Conservation (phyloP, 2,797 vertebrate species). For the Acipenser oxyrinchus region DNA sequence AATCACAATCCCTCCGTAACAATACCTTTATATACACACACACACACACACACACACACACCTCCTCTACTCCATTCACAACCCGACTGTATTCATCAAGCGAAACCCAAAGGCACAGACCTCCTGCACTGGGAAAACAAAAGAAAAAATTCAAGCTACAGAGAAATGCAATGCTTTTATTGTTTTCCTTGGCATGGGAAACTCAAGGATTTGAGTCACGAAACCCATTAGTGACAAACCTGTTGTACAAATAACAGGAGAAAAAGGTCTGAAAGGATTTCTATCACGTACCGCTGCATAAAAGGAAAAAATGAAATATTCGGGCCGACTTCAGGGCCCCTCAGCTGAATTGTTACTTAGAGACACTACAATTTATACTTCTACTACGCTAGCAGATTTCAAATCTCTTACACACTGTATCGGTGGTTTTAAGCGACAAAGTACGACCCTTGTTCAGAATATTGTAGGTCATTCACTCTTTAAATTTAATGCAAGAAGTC, state of each 20-base stretch:
- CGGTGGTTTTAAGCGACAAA: too few relatives aligned
- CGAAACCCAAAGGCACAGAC: constrained; percentile 24
- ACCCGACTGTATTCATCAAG: too few relatives aligned
- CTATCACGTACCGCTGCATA: too few relatives aligned
- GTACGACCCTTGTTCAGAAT: too few relatives aligned
- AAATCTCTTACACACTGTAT: too few relatives aligned
- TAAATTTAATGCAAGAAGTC: constrained; percentile 7
- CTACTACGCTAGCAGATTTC: too few relatives aligned
- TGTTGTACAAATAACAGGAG: constrained; percentile 30
- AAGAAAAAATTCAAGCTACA: constrained; percentile 15
- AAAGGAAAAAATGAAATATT: too few relatives aligned
- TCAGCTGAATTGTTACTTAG: too few relatives aligned
- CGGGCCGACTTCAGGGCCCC: too few relatives aligned
- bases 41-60: constrained; percentile 2
- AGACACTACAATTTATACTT: too few relatives aligned
- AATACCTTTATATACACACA: neutral
- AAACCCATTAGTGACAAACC: constrained; percentile 33
- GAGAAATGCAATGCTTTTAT: constrained; percentile 43
- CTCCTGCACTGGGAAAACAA: constrained; percentile 20
- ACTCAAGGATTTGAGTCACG: constrained; percentile 38
- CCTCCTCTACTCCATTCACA: neutral
- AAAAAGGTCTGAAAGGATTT: neutral
- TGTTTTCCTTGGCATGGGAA: constrained; percentile 42
- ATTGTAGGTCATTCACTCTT: neutral
- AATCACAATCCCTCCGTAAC: too few relatives aligned